Evolutionary conservation across 2,888 invertebrate species (phyloP).

Genomic region (Agrotis ipsilon): DNA sequence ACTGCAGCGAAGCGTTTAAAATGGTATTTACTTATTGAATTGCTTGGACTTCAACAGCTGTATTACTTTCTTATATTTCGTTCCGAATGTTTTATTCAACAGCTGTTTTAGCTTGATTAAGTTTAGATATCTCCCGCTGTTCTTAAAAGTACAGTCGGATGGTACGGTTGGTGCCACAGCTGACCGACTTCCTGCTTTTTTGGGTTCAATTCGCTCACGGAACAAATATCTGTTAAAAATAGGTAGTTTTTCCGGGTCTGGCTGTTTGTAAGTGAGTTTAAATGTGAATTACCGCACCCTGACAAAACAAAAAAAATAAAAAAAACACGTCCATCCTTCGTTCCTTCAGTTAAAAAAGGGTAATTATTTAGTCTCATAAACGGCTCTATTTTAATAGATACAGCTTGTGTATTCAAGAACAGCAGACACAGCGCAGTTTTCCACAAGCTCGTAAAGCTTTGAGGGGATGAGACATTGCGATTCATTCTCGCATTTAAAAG

Average conservation of each 20-base stretch:
- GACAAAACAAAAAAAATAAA: too few relatives aligned
- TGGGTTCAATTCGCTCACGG: too few relatives aligned
- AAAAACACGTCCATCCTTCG: background rate
- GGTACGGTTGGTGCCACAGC: too few relatives aligned
- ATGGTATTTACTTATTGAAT: slow-evolving; percentile 54
- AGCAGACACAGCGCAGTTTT: slow-evolving; percentile 72
- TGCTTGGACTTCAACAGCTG: slow-evolving; percentile 22
- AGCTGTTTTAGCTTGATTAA: background rate
- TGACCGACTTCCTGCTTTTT: too few relatives aligned
- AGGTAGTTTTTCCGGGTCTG: too few relatives aligned
- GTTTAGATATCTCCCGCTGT: background rate
- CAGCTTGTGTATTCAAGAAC: slow-evolving; percentile 77
- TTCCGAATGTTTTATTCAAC: background rate
- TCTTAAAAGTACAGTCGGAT: background rate
- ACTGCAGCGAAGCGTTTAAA: slow-evolving; percentile 56
- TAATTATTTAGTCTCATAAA: slow-evolving; percentile 46
- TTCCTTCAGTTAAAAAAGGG: background rate
- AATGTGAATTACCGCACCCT: too few relatives aligned
- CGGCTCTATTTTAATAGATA: slow-evolving; percentile 61
- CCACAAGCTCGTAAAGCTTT: slow-evolving; percentile 85
- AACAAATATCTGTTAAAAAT: too few relatives aligned
- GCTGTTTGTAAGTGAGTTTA: too few relatives aligned
- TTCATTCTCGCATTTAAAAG: slow-evolving; percentile 90
- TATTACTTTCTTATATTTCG: slow-evolving; percentile 15
- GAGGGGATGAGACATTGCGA: slow-evolving; percentile 88